Evolutionary conservation across 2,888 invertebrate genomes (phyloP).

Genomic region (Aromia moschata): DNA sequence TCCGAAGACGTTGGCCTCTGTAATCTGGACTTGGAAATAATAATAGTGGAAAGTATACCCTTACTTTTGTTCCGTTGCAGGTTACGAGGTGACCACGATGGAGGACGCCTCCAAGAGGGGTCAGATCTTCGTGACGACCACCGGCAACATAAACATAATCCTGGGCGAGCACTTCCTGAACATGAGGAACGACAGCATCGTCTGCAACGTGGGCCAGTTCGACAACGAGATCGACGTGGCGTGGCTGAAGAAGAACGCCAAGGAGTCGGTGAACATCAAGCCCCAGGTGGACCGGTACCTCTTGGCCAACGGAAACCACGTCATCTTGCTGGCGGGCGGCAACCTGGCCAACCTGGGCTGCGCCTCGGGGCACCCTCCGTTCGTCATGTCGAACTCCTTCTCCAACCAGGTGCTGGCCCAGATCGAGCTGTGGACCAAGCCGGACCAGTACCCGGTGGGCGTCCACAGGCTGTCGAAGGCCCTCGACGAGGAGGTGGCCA

Average conservation of each 20-base stretch:
- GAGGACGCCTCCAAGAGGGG: constrained; percentile 92
- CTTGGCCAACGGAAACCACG: constrained; percentile 87
- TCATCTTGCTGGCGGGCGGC: constrained; percentile 95
- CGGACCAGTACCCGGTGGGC: constrained; percentile 82
- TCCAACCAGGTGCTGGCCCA: constrained; percentile 99
- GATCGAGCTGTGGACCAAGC: constrained; percentile 96
- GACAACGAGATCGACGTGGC: constrained; percentile 92
- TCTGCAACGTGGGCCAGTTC: constrained; percentile 99
- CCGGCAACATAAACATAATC: constrained; percentile 95
- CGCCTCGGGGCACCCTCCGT: constrained; percentile 98
- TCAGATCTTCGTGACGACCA: constrained; percentile 95
- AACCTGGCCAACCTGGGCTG: constrained; percentile 98
- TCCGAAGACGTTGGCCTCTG: too few species aligned
- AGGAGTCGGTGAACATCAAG: constrained; percentile 87
- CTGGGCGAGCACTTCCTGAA: constrained; percentile 84
- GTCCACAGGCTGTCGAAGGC: constrained; percentile 96
- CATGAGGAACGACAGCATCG: constrained; percentile 97
- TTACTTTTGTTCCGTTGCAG: too few species aligned
- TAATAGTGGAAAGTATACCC: too few species aligned
- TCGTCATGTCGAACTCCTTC: constrained; percentile 99
- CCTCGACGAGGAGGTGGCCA: constrained; percentile 97
- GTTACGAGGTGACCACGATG: constrained; percentile 91
- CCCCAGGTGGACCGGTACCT: constrained; percentile 96
- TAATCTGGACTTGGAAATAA: too few species aligned
- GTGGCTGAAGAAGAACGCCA: constrained; percentile 93